Evolutionary conservation across 30 jellyfish, hydroid and myxozoan genomes (phyloP), one percentile per base, ranked within the genome.

Genomic region (Hydra vulgaris): DNA sequence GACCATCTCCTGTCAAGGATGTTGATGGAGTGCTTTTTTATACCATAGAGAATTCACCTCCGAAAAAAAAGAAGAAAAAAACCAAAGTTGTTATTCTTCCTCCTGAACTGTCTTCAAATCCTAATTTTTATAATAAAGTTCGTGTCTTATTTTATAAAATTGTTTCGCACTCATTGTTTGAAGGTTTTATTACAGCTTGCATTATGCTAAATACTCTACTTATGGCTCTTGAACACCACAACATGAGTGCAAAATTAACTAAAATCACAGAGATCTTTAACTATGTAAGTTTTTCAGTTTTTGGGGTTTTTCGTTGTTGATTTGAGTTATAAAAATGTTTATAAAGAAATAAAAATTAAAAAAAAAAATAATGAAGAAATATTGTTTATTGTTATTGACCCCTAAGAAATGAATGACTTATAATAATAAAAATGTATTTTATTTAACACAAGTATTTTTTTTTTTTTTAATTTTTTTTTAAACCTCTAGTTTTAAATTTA

Each of bases 121-220:
- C 98, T 21, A 15, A 95, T 15, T 83, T 86, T 70, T 40, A 88
- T 24, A 27, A 53, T 54, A 79, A 85, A n/a, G n/a, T 83, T 17
- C 96, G 93, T 1, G 95, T 81, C 25, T 75, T 70, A 27, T 88
- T 92, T 86, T 81, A 77, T 70, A 78, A 76, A 22, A 26, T 92
- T 71, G 98, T 92, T 68, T 92, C 96, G 27, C 87, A 96, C 79
- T 76, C 98, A 66, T 56, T 80, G 81, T 84, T 92, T 74, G 98
- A 92, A 81, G 98, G 98, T 7, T 86, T 92, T 73, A 92, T 92
- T 71, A 92, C 94, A n/a, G 85, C 95, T 15, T 92, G 98, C 70
- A 92, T 92, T 72, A 83, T 87, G 96, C 69, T 92, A 66, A 92
- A 92, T 70, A 92, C 98, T 0, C 76, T 87, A 40, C 92, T 94